Conservation (phyloP, 92 coral and sea anemone genomes). For the Phymanthus crucifer region DNA sequence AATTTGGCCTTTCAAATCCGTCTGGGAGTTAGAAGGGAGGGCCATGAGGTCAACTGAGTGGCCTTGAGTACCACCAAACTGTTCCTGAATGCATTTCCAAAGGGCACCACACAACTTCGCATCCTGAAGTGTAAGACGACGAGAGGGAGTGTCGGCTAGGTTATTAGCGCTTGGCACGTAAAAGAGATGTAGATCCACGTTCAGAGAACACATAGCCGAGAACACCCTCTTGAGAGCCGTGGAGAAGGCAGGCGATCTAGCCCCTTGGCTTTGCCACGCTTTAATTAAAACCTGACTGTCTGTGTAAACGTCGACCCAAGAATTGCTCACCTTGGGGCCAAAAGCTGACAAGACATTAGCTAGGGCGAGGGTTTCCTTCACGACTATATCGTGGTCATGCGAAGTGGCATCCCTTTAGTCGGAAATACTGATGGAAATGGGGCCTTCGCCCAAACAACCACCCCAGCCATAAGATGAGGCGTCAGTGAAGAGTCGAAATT, state of each 20-base stretch:
- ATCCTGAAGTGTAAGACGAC: conserved; percentile 40
- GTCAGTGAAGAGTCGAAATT: conserved; percentile 18
- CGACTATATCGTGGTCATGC: not conserved
- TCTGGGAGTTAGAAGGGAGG: conserved; percentile 47
- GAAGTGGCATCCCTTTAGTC: not conserved
- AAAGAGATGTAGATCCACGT: conserved; percentile 35
- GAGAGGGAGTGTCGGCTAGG: conserved; percentile 53
- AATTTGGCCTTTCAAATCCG: conserved; percentile 30
- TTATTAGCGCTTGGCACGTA: conserved; percentile 35
- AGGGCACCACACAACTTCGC: conserved; percentile 19
- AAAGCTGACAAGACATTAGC: conserved; percentile 39
- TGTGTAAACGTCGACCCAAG: conserved; percentile 46
- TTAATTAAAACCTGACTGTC: conserved; percentile 42
- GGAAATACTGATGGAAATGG: not conserved
- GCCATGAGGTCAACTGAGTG: conserved; percentile 64
- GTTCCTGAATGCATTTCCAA: conserved; percentile 26
- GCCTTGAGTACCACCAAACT: conserved; percentile 48
- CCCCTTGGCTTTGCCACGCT: conserved; percentile 44
- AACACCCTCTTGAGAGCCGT: conserved; percentile 42
- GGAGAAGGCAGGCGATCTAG: conserved; percentile 18
- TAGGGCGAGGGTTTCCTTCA: conserved; percentile 35
- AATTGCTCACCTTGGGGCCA: conserved; percentile 18
- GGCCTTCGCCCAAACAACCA: conserved; percentile 2
- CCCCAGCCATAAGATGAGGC: conserved; percentile 50
- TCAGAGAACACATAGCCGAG: conserved; percentile 14